These are phyloP conservation scores for Proterorhinus semilunaris DNA, from an alignment of 2,113 vertebrate species.

Conservation along the genomic window DNA sequence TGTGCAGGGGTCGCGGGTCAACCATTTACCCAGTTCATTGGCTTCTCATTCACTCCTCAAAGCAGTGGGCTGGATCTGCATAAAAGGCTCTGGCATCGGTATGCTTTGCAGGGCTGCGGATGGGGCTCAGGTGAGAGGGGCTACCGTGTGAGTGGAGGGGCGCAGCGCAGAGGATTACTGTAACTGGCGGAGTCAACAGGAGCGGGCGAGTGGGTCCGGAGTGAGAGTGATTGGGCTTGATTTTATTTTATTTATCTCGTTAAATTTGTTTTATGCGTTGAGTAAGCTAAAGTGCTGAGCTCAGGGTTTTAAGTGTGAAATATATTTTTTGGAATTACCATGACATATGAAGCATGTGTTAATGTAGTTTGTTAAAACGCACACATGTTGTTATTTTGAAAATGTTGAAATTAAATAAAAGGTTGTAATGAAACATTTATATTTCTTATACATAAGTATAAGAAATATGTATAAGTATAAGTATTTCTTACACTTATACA, in stretches of 20 bases:
- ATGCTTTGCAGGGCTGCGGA: slow-evolving; percentile 78
- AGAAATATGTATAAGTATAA: too few relatives aligned
- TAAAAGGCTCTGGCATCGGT: slow-evolving; percentile 87
- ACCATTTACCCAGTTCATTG: slow-evolving; percentile 93
- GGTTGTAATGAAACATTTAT: too few relatives aligned
- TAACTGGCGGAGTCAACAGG: slow-evolving; percentile 47
- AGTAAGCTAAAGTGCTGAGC: too few relatives aligned
- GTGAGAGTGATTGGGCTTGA: background rate
- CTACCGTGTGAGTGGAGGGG: slow-evolving; percentile 17
- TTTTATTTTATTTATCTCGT: background rate
- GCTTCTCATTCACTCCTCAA: slow-evolving; percentile 87
- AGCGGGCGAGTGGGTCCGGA: slow-evolving; percentile 34
- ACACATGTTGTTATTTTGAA: too few relatives aligned
- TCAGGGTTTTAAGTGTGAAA: too few relatives aligned
- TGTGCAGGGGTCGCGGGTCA: slow-evolving; percentile 84
- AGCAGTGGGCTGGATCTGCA: slow-evolving; percentile 84
- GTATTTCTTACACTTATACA: too few relatives aligned
- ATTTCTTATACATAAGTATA: too few relatives aligned
- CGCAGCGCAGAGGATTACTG: slow-evolving; percentile 65
- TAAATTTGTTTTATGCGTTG: too few relatives aligned
- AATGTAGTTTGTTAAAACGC: too few relatives aligned
- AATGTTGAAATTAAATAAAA: too few relatives aligned
- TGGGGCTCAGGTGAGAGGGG: background rate
- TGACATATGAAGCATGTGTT: too few relatives aligned
- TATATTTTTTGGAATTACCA: too few relatives aligned